phyloP scores from a whole-genome alignment of 2,888 invertebrate species.

The Nemoura dubitans region DNA sequence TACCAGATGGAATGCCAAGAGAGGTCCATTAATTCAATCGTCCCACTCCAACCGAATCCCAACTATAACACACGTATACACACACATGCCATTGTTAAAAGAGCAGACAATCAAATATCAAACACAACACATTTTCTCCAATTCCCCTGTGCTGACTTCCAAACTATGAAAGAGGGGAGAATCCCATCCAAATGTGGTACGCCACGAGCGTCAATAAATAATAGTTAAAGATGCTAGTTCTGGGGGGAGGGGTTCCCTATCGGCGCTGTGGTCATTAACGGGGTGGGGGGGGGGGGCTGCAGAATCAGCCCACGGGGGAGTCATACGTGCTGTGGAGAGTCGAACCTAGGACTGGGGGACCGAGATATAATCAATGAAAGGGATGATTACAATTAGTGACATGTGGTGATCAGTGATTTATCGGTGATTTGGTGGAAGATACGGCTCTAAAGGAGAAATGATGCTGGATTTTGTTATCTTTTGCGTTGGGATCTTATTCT shows the following conservation, averaged over 20 bases:
- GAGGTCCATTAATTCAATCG: constrained; percentile 36
- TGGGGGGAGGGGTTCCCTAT: constrained; percentile 9
- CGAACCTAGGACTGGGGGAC: constrained; percentile 1
- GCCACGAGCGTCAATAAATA: constrained; percentile 20
- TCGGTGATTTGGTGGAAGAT: background rate
- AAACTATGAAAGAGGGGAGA: background rate
- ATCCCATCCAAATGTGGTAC: background rate
- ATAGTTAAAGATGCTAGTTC: constrained; percentile 19
- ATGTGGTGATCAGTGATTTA: background rate
- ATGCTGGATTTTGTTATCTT: no score
- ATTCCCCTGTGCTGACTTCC: background rate
- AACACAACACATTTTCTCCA: constrained; percentile 3
- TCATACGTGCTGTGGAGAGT: background rate
- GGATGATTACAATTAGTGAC: constrained; percentile 7
- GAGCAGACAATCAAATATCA: background rate
- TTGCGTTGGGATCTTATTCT: no score
- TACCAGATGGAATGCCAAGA: constrained; percentile 34
- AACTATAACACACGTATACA: no score
- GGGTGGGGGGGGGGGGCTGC: no score
- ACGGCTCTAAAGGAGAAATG: no score
- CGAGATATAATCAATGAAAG: constrained; percentile 24
- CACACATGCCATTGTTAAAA: background rate
- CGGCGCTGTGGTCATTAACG: constrained; percentile 29
- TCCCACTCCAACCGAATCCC: background rate
- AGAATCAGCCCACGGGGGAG: constrained; percentile 27